phyloP scores from a whole-genome alignment of 1,140 invertebrate genomes.

The Lutraria rhynchaena region DNA sequence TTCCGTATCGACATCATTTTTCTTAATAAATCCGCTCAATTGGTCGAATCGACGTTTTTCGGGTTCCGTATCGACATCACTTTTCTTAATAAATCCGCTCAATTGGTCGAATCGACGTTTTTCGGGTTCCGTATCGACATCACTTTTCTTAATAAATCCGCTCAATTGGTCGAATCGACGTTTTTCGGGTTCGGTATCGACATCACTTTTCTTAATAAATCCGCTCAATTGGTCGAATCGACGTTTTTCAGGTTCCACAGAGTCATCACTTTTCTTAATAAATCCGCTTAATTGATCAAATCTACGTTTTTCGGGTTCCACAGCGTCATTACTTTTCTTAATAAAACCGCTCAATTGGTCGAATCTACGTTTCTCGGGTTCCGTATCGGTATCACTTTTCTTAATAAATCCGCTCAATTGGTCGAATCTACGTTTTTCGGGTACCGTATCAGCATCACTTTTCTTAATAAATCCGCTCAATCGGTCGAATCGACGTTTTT shows the following conservation, averaged over 20 bases:
- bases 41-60: neutral
- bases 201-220: constrained; percentile 40
- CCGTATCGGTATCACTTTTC: constrained; percentile 17
- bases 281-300: constrained; percentile 10
- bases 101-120: constrained; percentile 2
- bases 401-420: constrained; percentile 27
- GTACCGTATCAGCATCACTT: neutral
- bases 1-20: neutral
- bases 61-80: neutral
- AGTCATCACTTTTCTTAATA: constrained; percentile 11
- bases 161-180: constrained; percentile 10
- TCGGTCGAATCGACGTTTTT: neutral
- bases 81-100: constrained; percentile 16
- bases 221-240: constrained; percentile 21
- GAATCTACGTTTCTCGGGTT: neutral
- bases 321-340: neutral
- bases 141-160: constrained; percentile 26
- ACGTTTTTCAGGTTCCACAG: neutral
- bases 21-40: constrained; percentile 40
- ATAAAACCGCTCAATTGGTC: constrained; percentile 8
- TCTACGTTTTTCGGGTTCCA: neutral
- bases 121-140: neutral
- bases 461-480: constrained; percentile 5
- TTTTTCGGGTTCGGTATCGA: constrained; percentile 8
- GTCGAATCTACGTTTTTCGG: constrained; percentile 7